These are phyloP conservation scores for Danionella dracula DNA, from an alignment of 2,797 vertebrate genomes.

Conservation along the genomic window DNA sequence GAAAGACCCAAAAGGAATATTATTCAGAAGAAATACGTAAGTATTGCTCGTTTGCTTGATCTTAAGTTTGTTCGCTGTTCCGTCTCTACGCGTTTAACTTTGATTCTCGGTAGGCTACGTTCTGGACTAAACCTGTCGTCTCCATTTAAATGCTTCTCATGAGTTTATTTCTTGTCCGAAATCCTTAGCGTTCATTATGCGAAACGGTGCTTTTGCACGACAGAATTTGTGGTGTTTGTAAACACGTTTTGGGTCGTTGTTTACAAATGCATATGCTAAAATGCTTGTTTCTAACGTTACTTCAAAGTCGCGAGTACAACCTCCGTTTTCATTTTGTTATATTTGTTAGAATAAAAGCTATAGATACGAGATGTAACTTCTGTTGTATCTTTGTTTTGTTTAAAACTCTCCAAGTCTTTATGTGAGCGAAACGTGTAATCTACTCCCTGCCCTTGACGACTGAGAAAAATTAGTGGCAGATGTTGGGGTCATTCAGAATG, in stretches of 20 bases:
- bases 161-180: background rate
- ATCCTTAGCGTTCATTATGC: background rate
- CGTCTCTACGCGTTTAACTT: conserved; percentile 59
- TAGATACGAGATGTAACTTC: background rate
- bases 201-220: background rate
- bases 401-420: background rate
- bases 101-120: conserved; percentile 46
- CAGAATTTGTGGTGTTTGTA: no score
- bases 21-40: conserved; percentile 99
- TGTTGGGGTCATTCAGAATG: background rate
- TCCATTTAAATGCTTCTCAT: background rate
- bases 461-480: background rate
- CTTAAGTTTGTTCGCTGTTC: conserved; percentile 35
- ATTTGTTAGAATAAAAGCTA: conserved; percentile 39
- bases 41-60: conserved; percentile 55
- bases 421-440: background rate
- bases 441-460: background rate
- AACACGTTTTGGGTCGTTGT: background rate
- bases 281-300: conserved; percentile 64
- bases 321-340: conserved; percentile 61
- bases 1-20: conserved; percentile 99
- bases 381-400: background rate
- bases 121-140: background rate
- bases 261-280: conserved; percentile 34
- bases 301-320: conserved; percentile 58